A percentile compares a stretch with the other conserved stretches of the same genome.
phyloP scores from a whole-genome alignment of 2,888 invertebrate species.

The Tipula confusa region DNA sequence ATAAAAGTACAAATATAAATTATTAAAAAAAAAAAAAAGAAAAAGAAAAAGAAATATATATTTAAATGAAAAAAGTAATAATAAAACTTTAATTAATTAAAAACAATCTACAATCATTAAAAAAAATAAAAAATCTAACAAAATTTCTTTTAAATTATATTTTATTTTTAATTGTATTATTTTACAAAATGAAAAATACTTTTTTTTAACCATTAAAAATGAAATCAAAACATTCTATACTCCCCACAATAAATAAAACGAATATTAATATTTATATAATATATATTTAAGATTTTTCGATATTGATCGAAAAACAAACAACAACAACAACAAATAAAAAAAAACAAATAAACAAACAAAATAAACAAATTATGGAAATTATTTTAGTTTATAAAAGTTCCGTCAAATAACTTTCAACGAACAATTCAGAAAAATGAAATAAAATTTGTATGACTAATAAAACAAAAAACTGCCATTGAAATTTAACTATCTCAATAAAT shows the following conservation, averaged over 20 bases:
- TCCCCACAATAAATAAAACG: conserved; percentile 29
- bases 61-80: conserved; percentile 21
- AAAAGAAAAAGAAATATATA: conserved; percentile 29
- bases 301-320: conserved; percentile 29
- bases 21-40: conserved; percentile 26
- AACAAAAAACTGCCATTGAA: conserved; percentile 37
- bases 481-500: conserved; percentile 34
- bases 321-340: conserved; percentile 28
- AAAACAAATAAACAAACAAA: conserved; percentile 29
- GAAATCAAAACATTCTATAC: background rate
- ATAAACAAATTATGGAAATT: conserved; percentile 34
- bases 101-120: conserved; percentile 21
- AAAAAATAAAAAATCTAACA: conserved; percentile 25
- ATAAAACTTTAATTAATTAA: background rate
- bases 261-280: conserved; percentile 5
- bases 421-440: conserved; percentile 27
- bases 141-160: background rate
- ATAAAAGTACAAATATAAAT: conserved; percentile 29
- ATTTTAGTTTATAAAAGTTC: conserved; percentile 34
- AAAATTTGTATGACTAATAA: conserved; percentile 32
- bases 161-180: background rate
- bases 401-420: background rate
- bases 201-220: background rate
- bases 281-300: conserved; percentile 28
- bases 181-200: background rate